Evolutionary conservation across 2,797 vertebrate species (phyloP), one percentile per base, ranked within the genome.

Genomic region (Mormyrops boulengeri): DNA sequence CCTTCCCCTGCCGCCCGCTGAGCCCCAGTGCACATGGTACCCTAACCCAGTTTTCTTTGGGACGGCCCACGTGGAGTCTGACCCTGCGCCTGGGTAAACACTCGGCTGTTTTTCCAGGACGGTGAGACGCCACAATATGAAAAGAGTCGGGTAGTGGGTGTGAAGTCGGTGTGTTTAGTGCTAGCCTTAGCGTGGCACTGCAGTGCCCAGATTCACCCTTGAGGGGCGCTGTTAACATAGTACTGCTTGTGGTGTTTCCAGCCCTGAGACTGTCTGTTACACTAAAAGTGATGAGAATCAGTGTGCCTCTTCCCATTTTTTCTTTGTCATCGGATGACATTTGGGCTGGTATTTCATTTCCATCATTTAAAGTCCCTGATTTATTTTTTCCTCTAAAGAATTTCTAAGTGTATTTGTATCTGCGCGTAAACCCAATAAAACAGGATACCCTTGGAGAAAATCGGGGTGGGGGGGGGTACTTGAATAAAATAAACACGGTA

Each of bases 141-240:
- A 50, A 84, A 3, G 47, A 49, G 47, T 52, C 4, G 30, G 4
- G 30, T 38, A 14, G 12, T 17, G 12, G 66, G 30, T 73, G 66
- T 34, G 30, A 38, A 73, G 30, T 34, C 62, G 1, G 26, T 69
- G 69, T 77, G 69, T 41, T 41, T 41, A 41, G 38, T 0, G 17
- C 38, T 41, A 44, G 73, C 5, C 34, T 80, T 80, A 80, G 6
- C 17, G 4, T 44, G 38, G 2, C 4, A 44, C 5, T 44, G 17
- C 2, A 6, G 5, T 80, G 73, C 73, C 19, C 34, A 9, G 38
- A n/a, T n/a, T 80, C 38, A 80, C 30, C 12, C 12, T 38, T 73
- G 80, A 55, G 89, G n/a, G 47, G 38, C 50, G 69, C 85, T 87
- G 82, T 88, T 90, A 91, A 89, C 89, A 91, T 93, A 91, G 92